Conservation (phyloP, 1,140 invertebrate genomes). For the Rhizoglyphus robini region DNA sequence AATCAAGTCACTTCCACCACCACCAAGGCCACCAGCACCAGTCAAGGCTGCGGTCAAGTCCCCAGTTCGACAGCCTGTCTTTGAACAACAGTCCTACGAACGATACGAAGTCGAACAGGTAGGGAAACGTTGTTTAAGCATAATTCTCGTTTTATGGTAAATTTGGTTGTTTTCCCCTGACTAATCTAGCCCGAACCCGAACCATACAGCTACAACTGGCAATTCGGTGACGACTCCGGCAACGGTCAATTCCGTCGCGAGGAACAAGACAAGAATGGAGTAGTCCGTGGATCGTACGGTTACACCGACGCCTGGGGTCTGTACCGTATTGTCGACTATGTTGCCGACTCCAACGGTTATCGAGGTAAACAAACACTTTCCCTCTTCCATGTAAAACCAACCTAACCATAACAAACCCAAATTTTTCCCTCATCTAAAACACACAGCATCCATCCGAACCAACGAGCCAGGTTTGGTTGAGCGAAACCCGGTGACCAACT, state of each 20-base stretch:
- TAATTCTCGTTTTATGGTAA: neutral
- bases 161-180: neutral
- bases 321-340: conserved; percentile 26
- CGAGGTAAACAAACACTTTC: neutral
- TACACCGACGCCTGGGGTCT: conserved; percentile 26
- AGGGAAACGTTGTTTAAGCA: too few species aligned
- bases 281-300: conserved; percentile 26
- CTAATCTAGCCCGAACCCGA: conserved; percentile 17
- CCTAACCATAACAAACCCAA: neutral
- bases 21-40: neutral
- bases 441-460: conserved; percentile 20
- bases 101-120: neutral
- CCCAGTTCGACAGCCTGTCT: neutral
- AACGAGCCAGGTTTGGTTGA: conserved; percentile 24
- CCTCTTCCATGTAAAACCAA: neutral
- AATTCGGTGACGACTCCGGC: conserved; percentile 23
- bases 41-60: neutral
- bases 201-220: conserved; percentile 23
- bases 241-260: conserved; percentile 24
- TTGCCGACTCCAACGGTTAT: conserved; percentile 25
- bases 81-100: neutral
- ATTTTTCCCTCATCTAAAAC: conserved; percentile 2
- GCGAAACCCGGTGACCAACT: conserved; percentile 8
- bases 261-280: conserved; percentile 22
- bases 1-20: neutral